Percentiles rank a stretch among this genome's conserved stretches.
phyloP scores from a whole-genome alignment of 2,888 invertebrate species.

The Incurvaria masculella region DNA sequence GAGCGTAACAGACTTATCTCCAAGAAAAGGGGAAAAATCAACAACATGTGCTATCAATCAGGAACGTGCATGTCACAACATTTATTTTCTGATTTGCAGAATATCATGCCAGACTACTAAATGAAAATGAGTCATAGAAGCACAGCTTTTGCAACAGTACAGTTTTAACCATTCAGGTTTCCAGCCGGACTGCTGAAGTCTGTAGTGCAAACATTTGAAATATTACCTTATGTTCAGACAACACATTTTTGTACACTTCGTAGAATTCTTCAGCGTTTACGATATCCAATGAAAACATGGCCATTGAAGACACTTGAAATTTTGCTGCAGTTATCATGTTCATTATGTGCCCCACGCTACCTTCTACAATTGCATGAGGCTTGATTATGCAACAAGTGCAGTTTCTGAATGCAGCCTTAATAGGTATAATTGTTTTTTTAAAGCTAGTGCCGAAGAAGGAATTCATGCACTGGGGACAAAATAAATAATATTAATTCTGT shows the following conservation, averaged over 20 bases:
- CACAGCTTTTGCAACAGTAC: not conserved
- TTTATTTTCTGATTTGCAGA: not conserved
- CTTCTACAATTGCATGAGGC: constrained; percentile 81
- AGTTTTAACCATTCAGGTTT: not conserved
- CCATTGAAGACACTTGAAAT: constrained; percentile 75
- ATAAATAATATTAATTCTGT: not conserved
- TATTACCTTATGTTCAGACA: constrained; percentile 68
- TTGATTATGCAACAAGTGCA: constrained; percentile 83
- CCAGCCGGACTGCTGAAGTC: no score
- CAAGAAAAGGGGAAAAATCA: not conserved
- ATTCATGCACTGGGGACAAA: constrained; percentile 31
- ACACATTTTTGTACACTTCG: constrained; percentile 86
- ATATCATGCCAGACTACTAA: not conserved
- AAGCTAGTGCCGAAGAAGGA: constrained; percentile 37
- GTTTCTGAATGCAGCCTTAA: constrained; percentile 58
- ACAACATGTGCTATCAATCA: not conserved
- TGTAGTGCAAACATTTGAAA: not conserved
- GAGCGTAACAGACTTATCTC: no score
- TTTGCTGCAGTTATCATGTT: constrained; percentile 67
- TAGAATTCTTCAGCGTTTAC: constrained; percentile 85
- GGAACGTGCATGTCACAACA: not conserved
- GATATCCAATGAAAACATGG: constrained; percentile 73
- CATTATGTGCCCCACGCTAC: constrained; percentile 70
- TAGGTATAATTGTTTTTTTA: constrained; percentile 29
- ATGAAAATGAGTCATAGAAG: not conserved